A percentile compares a stretch with the other conserved stretches of the same genome.
These are phyloP conservation scores for Brenthis daphne DNA, from an alignment of 2,888 invertebrate species.

Conservation along the genomic window DNA sequence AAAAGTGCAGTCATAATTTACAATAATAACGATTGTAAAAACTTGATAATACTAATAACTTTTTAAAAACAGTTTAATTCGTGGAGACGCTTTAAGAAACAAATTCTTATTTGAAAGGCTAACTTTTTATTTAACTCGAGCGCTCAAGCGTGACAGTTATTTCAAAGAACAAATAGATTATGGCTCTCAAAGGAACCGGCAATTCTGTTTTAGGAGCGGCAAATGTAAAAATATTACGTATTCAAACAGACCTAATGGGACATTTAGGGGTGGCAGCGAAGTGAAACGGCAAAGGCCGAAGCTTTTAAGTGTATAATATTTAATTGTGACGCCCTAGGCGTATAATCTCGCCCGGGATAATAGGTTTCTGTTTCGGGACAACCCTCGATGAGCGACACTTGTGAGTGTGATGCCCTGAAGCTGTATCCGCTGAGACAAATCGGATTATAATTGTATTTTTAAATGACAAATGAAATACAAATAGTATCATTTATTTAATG, in stretches of 20 bases:
- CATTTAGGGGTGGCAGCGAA: slow-evolving; percentile 82
- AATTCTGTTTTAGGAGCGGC: slow-evolving; percentile 79
- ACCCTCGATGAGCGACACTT: slow-evolving; percentile 79
- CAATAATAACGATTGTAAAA: slow-evolving; percentile 10
- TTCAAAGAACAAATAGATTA: slow-evolving; percentile 82
- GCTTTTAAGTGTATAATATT: slow-evolving; percentile 83
- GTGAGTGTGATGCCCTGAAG: slow-evolving; percentile 75
- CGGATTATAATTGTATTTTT: slow-evolving; percentile 78
- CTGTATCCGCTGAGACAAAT: slow-evolving; percentile 76
- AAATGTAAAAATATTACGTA: slow-evolving; percentile 83
- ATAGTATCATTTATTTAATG: slow-evolving; percentile 29
- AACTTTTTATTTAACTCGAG: slow-evolving; percentile 70
- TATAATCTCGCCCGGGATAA: slow-evolving; percentile 83
- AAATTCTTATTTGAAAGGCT: slow-evolving; percentile 59
- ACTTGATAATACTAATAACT: slow-evolving; percentile 6
- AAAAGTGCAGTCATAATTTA: slow-evolving; percentile 18
- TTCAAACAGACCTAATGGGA: slow-evolving; percentile 83
- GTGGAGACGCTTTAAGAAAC: slow-evolving; percentile 35
- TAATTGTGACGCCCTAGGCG: slow-evolving; percentile 83
- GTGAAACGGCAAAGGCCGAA: slow-evolving; percentile 83
- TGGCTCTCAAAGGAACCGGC: slow-evolving; percentile 80
- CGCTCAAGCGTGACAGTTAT: slow-evolving; percentile 78
- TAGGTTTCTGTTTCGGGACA: slow-evolving; percentile 82
- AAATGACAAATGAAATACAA: slow-evolving; percentile 60
- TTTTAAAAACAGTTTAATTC: slow-evolving; percentile 25